Conservation (phyloP, 2,888 invertebrate species). For the Macrosiphum euphorbiae region DNA sequence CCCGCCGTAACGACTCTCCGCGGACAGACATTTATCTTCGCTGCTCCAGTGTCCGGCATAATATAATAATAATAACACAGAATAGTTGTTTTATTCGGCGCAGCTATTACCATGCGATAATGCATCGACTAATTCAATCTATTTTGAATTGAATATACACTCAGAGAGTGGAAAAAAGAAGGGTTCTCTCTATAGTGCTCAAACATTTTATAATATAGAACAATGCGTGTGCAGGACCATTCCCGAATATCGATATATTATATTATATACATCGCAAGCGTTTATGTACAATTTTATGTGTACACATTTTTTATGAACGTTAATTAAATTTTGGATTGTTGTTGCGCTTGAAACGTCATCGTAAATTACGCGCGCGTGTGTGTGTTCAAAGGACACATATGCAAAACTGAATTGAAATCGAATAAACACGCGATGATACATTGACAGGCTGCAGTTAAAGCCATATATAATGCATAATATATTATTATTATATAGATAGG, state of each 20-base stretch:
- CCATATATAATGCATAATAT: neutral
- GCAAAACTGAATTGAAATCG: constrained; percentile 29
- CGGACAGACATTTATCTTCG: constrained; percentile 59
- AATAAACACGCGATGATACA: neutral
- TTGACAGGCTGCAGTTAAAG: neutral
- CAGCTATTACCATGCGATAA: neutral
- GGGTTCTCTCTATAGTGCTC: neutral
- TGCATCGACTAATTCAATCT: constrained; percentile 53
- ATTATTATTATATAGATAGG: neutral
- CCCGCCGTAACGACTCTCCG: constrained; percentile 31
- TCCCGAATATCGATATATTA: neutral
- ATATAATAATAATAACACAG: too few species aligned
- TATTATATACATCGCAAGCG: neutral
- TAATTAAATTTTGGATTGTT: neutral
- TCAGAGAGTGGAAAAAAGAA: constrained; percentile 13
- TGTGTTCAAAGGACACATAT: constrained; percentile 22
- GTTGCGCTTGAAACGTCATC: neutral
- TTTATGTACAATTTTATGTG: neutral
- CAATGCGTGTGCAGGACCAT: neutral
- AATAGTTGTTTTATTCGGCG: constrained; percentile 14
- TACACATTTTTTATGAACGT: neutral
- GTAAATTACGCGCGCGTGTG: constrained; percentile 31
- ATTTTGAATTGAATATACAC: constrained; percentile 15
- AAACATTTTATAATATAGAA: neutral
- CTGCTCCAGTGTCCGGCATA: neutral